Conservation (phyloP, 2,797 vertebrate species). For the Sebastes hubbsi region DNA sequence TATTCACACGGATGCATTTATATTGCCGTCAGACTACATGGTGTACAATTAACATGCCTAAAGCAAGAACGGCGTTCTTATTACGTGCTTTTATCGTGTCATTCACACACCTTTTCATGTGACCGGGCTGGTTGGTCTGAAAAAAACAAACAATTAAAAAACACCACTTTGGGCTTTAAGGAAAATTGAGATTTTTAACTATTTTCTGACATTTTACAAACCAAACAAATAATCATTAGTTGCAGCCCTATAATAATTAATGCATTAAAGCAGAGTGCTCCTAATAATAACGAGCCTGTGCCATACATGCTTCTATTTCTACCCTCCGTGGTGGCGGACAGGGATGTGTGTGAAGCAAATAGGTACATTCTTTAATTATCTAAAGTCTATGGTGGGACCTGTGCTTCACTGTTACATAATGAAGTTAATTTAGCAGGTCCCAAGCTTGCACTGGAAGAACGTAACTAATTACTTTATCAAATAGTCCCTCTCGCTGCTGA, state of each 20-base stretch:
- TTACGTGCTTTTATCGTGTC: too few relatives aligned
- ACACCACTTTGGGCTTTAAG: background rate
- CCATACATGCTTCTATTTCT: constrained; percentile 39
- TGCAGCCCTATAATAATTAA: background rate
- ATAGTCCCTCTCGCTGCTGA: background rate
- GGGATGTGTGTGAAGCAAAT: constrained; percentile 33
- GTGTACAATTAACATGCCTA: too few relatives aligned
- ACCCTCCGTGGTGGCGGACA: background rate
- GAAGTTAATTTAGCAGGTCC: constrained; percentile 48
- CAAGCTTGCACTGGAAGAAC: constrained; percentile 5
- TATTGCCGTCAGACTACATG: too few relatives aligned
- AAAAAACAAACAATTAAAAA: background rate
- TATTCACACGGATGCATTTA: too few relatives aligned
- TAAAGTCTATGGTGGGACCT: constrained; percentile 44
- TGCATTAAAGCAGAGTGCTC: background rate
- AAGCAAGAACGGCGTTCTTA: accelerated
- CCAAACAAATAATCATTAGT: background rate
- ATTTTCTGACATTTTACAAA: background rate
- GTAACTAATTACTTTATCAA: constrained; percentile 36
- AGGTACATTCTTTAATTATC: constrained; percentile 58
- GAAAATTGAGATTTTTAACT: background rate
- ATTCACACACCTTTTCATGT: too few relatives aligned
- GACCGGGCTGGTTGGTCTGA: too few relatives aligned
- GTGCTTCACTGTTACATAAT: constrained; percentile 29
- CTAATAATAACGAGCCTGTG: constrained; percentile 11